Conservation (phyloP, 1,140 invertebrate species). For the Hyposmocoma kahamanoa region DNA sequence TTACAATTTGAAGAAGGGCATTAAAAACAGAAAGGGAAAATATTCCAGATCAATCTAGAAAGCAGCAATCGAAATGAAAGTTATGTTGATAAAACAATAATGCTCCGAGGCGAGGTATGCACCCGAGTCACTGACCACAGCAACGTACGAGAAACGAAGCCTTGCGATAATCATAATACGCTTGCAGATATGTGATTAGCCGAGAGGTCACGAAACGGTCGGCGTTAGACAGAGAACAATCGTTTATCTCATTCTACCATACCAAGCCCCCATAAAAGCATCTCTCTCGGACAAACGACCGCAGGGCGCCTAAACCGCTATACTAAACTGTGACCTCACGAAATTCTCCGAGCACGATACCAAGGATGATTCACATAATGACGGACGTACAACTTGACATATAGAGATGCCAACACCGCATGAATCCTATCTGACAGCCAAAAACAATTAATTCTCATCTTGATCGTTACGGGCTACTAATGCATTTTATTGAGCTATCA, state of each 20-base stretch:
- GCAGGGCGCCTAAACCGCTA: slow-evolving; percentile 66
- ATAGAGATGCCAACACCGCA: slow-evolving; percentile 45
- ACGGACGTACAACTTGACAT: slow-evolving; percentile 49
- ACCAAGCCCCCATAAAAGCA: slow-evolving; percentile 24
- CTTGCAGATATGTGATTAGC: slow-evolving; percentile 70
- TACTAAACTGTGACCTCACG: slow-evolving; percentile 70
- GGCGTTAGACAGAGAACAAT: slow-evolving; percentile 48
- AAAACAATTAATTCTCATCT: slow-evolving; percentile 19
- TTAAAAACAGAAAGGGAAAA: too few relatives aligned
- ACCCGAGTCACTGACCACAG: slow-evolving; percentile 58
- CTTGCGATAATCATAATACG: slow-evolving; percentile 66
- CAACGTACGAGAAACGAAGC: slow-evolving; percentile 50
- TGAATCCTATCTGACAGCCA: slow-evolving; percentile 39
- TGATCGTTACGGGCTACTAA: slow-evolving; percentile 25
- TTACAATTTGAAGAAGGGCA: too few relatives aligned
- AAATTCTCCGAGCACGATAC: slow-evolving; percentile 62
- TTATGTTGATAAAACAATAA: slow-evolving; percentile 10
- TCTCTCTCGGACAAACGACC: slow-evolving; percentile 49
- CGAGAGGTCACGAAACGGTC: slow-evolving; percentile 63
- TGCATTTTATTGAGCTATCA: slow-evolving; percentile 43
- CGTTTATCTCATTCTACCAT: slow-evolving; percentile 26
- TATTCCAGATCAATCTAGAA: too few relatives aligned
- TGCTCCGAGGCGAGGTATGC: slow-evolving; percentile 10
- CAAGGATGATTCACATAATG: slow-evolving; percentile 61
- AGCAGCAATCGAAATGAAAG: too few relatives aligned